These are phyloP conservation scores for Ondatra zibethicus DNA, from an alignment of 2,113 vertebrate species.

Conservation along the genomic window DNA sequence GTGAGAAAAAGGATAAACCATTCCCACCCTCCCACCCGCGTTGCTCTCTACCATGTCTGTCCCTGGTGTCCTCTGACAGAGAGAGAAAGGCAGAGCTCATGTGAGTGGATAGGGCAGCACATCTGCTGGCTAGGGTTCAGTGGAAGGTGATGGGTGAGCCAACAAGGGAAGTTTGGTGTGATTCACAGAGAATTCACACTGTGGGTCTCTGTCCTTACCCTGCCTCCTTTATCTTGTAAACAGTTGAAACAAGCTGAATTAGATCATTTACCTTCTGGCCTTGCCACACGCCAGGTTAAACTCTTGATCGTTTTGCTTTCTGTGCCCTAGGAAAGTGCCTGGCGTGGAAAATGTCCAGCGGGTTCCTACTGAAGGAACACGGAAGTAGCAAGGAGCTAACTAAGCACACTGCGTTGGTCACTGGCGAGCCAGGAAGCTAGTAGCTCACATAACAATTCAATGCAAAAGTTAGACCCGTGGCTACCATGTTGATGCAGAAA, in stretches of 20 bases:
- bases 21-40: accelerated
- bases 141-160: neutral
- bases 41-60: neutral
- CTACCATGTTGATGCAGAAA: neutral
- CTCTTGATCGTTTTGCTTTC: neutral
- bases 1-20: neutral
- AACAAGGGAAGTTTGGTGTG: neutral
- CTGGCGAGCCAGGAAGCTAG: neutral
- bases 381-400: neutral
- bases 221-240: neutral
- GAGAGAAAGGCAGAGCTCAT: no score
- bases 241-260: neutral
- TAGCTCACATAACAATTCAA: neutral
- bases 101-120: no score
- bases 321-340: neutral
- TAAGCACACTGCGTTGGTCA: neutral
- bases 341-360: neutral
- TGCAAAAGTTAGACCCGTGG: neutral
- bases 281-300: neutral
- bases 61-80: neutral
- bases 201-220: neutral
- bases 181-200: neutral
- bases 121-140: neutral
- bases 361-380: neutral
- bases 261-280: neutral